Conservation (phyloP, 1,140 invertebrate species). For the Wiebesia pumilae region DNA sequence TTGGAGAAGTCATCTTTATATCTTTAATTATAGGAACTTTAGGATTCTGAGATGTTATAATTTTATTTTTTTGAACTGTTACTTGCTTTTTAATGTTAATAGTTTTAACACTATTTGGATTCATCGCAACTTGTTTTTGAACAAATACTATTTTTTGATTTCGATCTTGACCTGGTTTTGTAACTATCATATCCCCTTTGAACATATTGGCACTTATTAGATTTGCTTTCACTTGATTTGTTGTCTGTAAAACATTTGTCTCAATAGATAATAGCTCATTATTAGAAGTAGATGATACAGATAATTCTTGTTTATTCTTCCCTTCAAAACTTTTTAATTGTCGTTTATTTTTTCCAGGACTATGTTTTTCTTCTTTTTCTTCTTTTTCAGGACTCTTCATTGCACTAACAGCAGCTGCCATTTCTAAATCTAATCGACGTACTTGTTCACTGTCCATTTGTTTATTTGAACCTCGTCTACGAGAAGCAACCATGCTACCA, state of each 20-base stretch:
- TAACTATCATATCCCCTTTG: constrained; percentile 71
- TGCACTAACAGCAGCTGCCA: constrained; percentile 72
- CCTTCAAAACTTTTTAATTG: constrained; percentile 60
- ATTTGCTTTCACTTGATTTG: constrained; percentile 72
- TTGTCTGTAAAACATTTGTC: constrained; percentile 68
- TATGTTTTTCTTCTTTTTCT: constrained; percentile 61
- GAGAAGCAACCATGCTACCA: constrained; percentile 63
- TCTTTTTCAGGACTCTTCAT: constrained; percentile 72
- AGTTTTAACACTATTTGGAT: constrained; percentile 65
- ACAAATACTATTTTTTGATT: constrained; percentile 69
- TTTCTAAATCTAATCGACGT: constrained; percentile 70
- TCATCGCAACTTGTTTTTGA: constrained; percentile 69
- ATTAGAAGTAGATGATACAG: constrained; percentile 33
- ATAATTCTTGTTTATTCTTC: constrained; percentile 67
- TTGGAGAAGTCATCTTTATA: constrained; percentile 59
- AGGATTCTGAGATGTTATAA: constrained; percentile 53
- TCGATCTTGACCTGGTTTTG: constrained; percentile 68
- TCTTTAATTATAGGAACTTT: constrained; percentile 63
- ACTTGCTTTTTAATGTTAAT: constrained; percentile 62
- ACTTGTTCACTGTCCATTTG: constrained; percentile 71
- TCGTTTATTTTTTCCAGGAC: constrained; percentile 58
- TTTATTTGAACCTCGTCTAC: constrained; percentile 68
- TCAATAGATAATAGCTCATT: constrained; percentile 45
- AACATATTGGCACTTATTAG: constrained; percentile 72
- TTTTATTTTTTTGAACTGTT: constrained; percentile 64